Evolutionary conservation across 1,140 invertebrate species (phyloP).

Genomic region (Thalassaphorura encarpata): DNA sequence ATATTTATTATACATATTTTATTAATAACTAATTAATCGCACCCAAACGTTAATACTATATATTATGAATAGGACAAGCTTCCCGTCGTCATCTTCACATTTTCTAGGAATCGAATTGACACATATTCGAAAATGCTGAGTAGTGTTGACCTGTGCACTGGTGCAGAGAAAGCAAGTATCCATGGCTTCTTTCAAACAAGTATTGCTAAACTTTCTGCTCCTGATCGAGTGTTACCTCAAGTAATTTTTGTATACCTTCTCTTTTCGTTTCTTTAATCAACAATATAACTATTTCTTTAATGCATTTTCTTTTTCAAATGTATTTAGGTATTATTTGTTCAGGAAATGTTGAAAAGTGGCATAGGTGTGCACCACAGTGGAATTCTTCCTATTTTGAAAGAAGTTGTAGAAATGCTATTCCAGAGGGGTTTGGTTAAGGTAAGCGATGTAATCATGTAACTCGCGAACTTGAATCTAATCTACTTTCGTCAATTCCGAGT

Average conservation of each 20-base stretch:
- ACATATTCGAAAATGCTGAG: slow-evolving; percentile 58
- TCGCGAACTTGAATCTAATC: too few relatives aligned
- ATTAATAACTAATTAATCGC: too few relatives aligned
- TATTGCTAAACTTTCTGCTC: slow-evolving; percentile 67
- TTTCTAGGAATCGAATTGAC: slow-evolving; percentile 83
- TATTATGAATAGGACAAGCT: slow-evolving; percentile 75
- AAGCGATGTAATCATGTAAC: too few relatives aligned
- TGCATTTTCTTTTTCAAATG: slow-evolving; percentile 6
- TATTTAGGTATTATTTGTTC: slow-evolving; percentile 53
- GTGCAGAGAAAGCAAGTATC: slow-evolving; percentile 71
- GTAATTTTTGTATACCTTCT: slow-evolving; percentile 40
- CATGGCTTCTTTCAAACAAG: slow-evolving; percentile 72
- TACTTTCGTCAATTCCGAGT: slow-evolving; percentile 27
- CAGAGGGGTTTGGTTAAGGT: slow-evolving; percentile 81
- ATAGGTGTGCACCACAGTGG: slow-evolving; percentile 97
- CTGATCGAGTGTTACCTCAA: slow-evolving; percentile 81
- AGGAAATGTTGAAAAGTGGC: slow-evolving; percentile 69
- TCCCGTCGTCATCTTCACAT: slow-evolving; percentile 86
- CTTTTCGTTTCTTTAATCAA: slow-evolving; percentile 5
- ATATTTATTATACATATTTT: too few relatives aligned
- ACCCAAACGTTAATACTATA: too few relatives aligned
- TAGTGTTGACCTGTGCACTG: slow-evolving; percentile 68
- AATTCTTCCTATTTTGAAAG: slow-evolving; percentile 91
- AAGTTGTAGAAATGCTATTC: slow-evolving; percentile 96
- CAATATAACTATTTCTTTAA: not conserved